Evolutionary conservation across 2,113 vertebrate species (phyloP), one percentile per base, ranked within the genome.

Genomic region (Pungitius pungitius): DNA sequence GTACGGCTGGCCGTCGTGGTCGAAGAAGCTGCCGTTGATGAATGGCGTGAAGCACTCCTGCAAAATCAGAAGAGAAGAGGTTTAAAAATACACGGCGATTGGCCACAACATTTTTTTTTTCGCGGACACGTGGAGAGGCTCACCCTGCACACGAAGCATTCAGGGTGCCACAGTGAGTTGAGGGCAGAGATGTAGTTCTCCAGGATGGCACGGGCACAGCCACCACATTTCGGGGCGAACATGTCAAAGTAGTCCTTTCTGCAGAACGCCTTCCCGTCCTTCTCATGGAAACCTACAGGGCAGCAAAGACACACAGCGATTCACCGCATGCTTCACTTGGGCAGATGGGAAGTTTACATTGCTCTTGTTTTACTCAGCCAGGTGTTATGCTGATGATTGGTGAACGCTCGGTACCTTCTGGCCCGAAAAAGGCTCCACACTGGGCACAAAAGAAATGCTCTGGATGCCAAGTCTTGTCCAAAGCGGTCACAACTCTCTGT

Each of bases 31-130:
- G 92, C 98, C 98, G 0, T 99, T 97, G 60, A 98, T 64, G 20
- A 99, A 99, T 0, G 97, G 98, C 0, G 96, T 98, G 90, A 99
- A 99, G 85, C 98, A 99, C 57, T 99, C 97, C 97, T 99, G 92
- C 39, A 40, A 69, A 22, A 76, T 17, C 1, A 62, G n/a, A 66
- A 11, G 6, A 37, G 12, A 3, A 4, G 11, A 17, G 55, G 58
- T 70, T 54, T 1, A 52, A 6, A 54, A 6, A 35, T 6, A 7
- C 33, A 7, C 30, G 3, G 30, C 30, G 30, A 5, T 18, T 49
- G 9, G 45, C 3, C 45, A n/a, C 18, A 5, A 72, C 49, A 26
- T n/a, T 7, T 0, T 26, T 14, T n/a, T n/a, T n/a, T n/a, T n/a
- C n/a, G 5, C 1, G 52, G 42, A n/a, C n/a, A 9, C 14, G 37